phyloP scores from a whole-genome alignment of 2,113 vertebrate species.

The Nannobrachium achirus region DNA sequence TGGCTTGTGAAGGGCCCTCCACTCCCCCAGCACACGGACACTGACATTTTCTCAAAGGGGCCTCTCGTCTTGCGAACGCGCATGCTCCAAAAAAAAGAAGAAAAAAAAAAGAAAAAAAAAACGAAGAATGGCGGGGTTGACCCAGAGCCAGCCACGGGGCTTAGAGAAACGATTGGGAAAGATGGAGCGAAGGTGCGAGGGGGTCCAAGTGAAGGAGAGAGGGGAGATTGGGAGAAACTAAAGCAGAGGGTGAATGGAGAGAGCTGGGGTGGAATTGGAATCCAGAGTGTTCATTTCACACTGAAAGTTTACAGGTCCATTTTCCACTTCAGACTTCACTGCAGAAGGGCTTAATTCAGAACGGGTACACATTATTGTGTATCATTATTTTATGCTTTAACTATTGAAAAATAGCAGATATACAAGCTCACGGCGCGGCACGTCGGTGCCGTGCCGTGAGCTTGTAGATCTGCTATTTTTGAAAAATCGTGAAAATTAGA shows the following conservation, averaged over 20 bases:
- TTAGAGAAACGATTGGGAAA: slow-evolving; percentile 22
- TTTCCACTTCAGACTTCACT: no score
- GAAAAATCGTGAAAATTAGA: no score
- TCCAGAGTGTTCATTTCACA: no score
- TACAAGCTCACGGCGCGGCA: no score
- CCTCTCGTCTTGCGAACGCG: slow-evolving; percentile 57
- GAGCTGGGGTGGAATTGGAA: slow-evolving; percentile 10
- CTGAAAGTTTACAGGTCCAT: no score
- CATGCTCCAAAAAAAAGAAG: slow-evolving; percentile 79
- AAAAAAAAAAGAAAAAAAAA: slow-evolving; percentile 70
- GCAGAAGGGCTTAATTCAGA: no score
- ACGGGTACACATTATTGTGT: no score
- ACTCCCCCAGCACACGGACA: slow-evolving; percentile 82
- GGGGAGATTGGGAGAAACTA: slow-evolving; percentile 1
- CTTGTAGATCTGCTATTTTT: no score
- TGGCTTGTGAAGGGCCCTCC: slow-evolving; percentile 84
- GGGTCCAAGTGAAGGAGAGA: slow-evolving; percentile 6
- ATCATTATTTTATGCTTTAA: no score
- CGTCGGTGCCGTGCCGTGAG: no score
- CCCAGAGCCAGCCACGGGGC: slow-evolving; percentile 59
- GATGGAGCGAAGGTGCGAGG: neutral
- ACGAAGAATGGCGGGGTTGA: slow-evolving; percentile 75
- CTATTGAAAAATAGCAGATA: no score
- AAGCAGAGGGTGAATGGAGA: neutral
- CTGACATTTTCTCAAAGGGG: slow-evolving; percentile 81